Evolutionary conservation across 2,113 vertebrate genomes (phyloP).

Genomic region (Lonchura striata): DNA sequence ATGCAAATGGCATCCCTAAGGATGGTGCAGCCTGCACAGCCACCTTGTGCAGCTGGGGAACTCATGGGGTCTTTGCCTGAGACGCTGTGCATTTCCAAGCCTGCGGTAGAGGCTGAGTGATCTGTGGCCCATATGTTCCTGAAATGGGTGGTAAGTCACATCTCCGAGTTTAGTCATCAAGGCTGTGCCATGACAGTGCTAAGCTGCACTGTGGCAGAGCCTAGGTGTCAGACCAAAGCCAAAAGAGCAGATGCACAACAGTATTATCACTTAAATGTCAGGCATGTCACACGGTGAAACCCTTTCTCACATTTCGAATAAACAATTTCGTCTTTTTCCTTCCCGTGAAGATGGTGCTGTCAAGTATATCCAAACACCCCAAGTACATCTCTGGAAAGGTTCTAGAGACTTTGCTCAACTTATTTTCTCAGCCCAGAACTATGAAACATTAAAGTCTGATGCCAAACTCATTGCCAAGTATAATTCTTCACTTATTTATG

Average conservation of each 20-base stretch:
- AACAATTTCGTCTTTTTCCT: slow-evolving; percentile 42
- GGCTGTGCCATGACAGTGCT: slow-evolving; percentile 37
- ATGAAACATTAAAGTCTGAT: slow-evolving; percentile 37
- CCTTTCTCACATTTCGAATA: slow-evolving; percentile 32
- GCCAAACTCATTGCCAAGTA: slow-evolving; percentile 49
- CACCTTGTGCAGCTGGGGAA: slow-evolving; percentile 50
- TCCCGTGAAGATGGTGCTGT: slow-evolving; percentile 35
- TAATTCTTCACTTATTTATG: slow-evolving; percentile 57
- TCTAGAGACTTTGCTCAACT: slow-evolving; percentile 34
- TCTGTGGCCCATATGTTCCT: slow-evolving; percentile 42
- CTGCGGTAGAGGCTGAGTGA: neutral
- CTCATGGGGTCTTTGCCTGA: neutral
- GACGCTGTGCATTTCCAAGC: neutral
- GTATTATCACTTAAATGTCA: slow-evolving; percentile 57
- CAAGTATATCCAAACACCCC: slow-evolving; percentile 44
- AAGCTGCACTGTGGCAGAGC: slow-evolving; percentile 31
- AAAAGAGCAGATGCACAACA: slow-evolving; percentile 49
- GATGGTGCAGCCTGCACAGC: slow-evolving; percentile 19
- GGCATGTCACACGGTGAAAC: slow-evolving; percentile 25
- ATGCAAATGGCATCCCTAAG: slow-evolving; percentile 47
- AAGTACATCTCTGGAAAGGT: slow-evolving; percentile 27
- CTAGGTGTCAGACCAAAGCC: slow-evolving; percentile 57
- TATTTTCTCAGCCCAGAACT: slow-evolving; percentile 47
- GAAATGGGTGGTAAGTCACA: neutral
- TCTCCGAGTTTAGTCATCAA: slow-evolving; percentile 22